phyloP scores from a whole-genome alignment of 2,888 invertebrate genomes.

The Corbicula japonica region DNA sequence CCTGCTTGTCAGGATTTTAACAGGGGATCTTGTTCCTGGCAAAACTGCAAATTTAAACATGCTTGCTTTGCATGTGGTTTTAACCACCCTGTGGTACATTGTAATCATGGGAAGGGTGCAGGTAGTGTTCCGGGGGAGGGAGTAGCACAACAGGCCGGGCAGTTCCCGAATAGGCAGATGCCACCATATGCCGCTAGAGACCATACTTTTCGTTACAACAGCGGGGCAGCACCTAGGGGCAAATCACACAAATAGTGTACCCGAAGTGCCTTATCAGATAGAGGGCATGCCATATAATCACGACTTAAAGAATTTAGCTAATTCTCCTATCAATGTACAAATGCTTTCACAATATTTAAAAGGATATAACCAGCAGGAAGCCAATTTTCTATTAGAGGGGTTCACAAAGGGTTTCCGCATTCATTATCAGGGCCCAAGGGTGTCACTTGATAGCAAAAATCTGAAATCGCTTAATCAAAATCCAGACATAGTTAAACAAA shows the following conservation, averaged over 20 bases:
- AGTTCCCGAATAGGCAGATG: too few species aligned
- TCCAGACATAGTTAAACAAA: too few species aligned
- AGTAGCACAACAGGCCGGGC: too few species aligned
- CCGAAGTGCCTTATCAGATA: too few species aligned
- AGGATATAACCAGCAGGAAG: background rate
- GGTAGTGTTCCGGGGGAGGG: too few species aligned
- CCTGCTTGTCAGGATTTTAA: background rate
- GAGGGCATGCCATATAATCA: too few species aligned
- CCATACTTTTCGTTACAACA: too few species aligned
- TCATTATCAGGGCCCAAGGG: background rate
- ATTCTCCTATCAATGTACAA: background rate
- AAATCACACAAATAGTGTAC: too few species aligned
- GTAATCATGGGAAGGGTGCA: too few species aligned
- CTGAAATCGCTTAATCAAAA: background rate
- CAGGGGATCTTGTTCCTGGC: constrained; percentile 7
- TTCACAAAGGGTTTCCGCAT: background rate
- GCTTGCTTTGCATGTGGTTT: constrained; percentile 9
- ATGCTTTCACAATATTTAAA: background rate
- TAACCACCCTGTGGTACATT: background rate
- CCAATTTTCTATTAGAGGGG: background rate
- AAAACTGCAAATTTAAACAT: constrained; percentile 2
- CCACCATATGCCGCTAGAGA: too few species aligned
- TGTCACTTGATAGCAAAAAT: background rate
- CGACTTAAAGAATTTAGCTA: too few species aligned
- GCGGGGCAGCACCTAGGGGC: too few species aligned